Conservation (phyloP, 2,888 invertebrate species). For the Lithophane leautieri region DNA sequence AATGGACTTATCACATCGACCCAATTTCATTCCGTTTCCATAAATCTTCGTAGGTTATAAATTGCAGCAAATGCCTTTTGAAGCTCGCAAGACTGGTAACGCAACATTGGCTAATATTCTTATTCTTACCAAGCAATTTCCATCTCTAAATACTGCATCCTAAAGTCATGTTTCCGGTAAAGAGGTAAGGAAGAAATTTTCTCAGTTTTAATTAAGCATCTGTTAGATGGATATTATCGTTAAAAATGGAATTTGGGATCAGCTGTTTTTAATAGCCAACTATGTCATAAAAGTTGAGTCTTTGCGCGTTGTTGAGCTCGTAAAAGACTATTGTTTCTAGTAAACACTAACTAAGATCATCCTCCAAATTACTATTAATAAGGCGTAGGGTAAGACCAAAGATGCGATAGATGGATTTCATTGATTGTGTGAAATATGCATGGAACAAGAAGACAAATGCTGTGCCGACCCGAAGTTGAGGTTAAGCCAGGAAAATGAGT, state of each 20-base stretch:
- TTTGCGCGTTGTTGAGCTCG: background rate
- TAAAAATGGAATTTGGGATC: conserved; percentile 31
- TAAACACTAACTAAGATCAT: conserved; percentile 16
- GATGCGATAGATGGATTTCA: background rate
- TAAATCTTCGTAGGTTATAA: conserved; percentile 66
- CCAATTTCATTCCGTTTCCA: conserved; percentile 69
- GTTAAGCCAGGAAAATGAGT: background rate
- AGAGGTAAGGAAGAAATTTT: conserved; percentile 21
- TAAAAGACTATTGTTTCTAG: conserved; percentile 11
- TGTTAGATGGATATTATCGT: conserved; percentile 13
- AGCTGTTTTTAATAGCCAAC: conserved; percentile 40
- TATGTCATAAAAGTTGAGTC: conserved; percentile 29
- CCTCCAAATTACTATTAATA: background rate
- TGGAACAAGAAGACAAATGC: background rate
- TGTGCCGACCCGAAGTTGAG: background rate
- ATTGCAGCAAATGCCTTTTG: conserved; percentile 59
- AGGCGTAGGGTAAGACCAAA: background rate
- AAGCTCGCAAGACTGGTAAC: conserved; percentile 41
- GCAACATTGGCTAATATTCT: conserved; percentile 30
- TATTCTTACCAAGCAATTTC: conserved; percentile 30
- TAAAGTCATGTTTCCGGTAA: conserved; percentile 35
- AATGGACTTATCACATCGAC: conserved; percentile 74
- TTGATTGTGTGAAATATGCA: background rate
- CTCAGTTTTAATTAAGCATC: conserved; percentile 26
- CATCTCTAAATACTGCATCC: background rate